Base-by-base conservation (phyloP, 2,888 invertebrate species). In the Drosophila limbata region DNA sequence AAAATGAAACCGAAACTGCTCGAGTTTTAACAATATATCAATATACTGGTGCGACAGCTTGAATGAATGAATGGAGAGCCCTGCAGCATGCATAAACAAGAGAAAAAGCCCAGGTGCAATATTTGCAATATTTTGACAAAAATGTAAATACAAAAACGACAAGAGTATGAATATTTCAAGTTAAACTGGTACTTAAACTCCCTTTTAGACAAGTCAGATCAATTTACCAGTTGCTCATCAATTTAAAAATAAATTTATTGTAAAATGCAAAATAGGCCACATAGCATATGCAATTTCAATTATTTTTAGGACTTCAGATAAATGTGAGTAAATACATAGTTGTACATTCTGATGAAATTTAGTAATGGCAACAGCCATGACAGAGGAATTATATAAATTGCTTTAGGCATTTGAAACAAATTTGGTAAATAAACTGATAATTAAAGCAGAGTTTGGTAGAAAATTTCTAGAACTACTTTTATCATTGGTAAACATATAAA, bases 11-110 rank as follows among this genome's bases (percentile, higher is more conserved):
- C 15, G 37, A 11, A 33, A n/a, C 10, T 25, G 10, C 15, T 52
- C 19, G 37, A 31, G 5, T 35, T 42, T 59, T 35, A 10, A 17
- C 47, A 47, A 47, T 47, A 28, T 47, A 28, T 28, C n/a, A n/a
- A n/a, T 28, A 1, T 28, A 28, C 28, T 28, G 8, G 6, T 8
- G 10, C n/a, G 13, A 1, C n/a, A 28, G 15, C 19, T 35, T 10
- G 15, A 10, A 28, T 35, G 15, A 9, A 39, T 10, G 15, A 10
- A 40, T 35, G 15, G n/a, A 28, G 11, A 40, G 11, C 17, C 17
- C 5, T 8, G 15, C 6, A 21, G 15, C 25, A 13, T 47, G 28
- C 40, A 19, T 33, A 33, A 33, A 11, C 19, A 35, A 21, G 17
- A 6, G 11, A 3, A 44, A 33, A 5, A 0, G 8, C 28, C 4